phyloP scores from a whole-genome alignment of 1,140 invertebrate genomes.

The Calephelis nemesis region DNA sequence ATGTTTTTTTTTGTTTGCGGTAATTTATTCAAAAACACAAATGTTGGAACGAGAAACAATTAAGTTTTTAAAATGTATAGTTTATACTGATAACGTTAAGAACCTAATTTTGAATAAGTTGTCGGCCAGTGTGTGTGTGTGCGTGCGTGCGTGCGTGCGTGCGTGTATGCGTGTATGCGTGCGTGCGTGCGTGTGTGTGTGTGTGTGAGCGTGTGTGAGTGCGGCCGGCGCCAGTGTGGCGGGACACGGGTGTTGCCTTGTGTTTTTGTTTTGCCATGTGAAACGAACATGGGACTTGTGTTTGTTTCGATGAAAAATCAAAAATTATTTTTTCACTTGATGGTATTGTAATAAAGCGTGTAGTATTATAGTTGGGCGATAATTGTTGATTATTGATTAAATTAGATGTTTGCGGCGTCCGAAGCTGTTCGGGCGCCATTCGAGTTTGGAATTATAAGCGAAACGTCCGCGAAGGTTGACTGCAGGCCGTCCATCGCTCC shows the following conservation, averaged over 20 bases:
- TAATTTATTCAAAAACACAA: no score
- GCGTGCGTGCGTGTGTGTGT: no score
- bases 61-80: no score
- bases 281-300: slow-evolving; percentile 55
- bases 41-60: no score
- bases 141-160: background rate
- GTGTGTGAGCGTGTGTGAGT: no score
- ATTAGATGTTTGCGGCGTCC: slow-evolving; percentile 73
- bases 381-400: slow-evolving; percentile 79
- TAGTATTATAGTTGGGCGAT: slow-evolving; percentile 73
- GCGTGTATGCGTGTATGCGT: no score
- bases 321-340: slow-evolving; percentile 78
- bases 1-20: no score
- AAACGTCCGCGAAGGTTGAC: background rate
- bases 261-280: slow-evolving; percentile 64
- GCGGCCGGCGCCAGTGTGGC: slow-evolving; percentile 46
- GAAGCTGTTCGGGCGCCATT: slow-evolving; percentile 52
- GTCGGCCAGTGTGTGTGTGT: no score
- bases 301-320: slow-evolving; percentile 69
- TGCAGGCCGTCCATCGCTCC: background rate
- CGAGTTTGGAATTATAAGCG: slow-evolving; percentile 12
- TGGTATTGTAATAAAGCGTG: slow-evolving; percentile 69
- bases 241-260: slow-evolving; percentile 45
- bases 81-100: no score
- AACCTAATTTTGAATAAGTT: no score